These are phyloP conservation scores for Serranus cabrilla DNA, from an alignment of 2,797 vertebrate genomes.

Conservation along the genomic window DNA sequence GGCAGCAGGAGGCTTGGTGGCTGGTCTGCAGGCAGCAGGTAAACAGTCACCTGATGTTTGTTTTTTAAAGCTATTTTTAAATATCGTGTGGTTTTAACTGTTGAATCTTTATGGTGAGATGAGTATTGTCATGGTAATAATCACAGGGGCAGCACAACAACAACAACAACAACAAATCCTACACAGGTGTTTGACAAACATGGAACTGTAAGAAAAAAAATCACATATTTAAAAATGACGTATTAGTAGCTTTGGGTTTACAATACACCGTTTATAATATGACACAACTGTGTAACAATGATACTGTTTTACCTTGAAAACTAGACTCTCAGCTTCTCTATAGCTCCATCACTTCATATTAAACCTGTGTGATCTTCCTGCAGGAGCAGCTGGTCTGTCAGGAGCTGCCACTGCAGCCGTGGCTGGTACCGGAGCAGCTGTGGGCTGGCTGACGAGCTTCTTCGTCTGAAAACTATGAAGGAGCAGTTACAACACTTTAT, in stretches of 20 bases:
- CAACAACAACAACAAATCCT: too few species aligned
- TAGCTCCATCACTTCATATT: background rate
- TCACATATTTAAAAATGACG: background rate
- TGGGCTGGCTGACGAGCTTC: background rate
- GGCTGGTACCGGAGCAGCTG: constrained; percentile 15
- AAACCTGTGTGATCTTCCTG: background rate
- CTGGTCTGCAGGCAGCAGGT: constrained; percentile 54
- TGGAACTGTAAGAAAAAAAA: background rate
- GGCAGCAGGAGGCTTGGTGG: constrained; percentile 44
- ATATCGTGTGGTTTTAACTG: background rate
- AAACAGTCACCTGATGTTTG: background rate
- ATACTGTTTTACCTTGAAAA: background rate
- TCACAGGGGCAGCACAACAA: background rate
- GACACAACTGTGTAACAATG: background rate
- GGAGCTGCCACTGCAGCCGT: constrained; percentile 15
- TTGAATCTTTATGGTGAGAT: background rate
- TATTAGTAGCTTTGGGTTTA: background rate
- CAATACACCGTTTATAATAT: background rate
- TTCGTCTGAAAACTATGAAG: background rate
- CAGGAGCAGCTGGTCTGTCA: constrained; percentile 41
- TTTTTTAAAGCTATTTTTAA: background rate
- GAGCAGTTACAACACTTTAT: background rate
- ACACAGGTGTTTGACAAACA: background rate
- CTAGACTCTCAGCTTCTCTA: background rate
- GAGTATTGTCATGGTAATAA: background rate